Conservation (phyloP, 2,888 invertebrate species). For the Eupithecia subfuscata region DNA sequence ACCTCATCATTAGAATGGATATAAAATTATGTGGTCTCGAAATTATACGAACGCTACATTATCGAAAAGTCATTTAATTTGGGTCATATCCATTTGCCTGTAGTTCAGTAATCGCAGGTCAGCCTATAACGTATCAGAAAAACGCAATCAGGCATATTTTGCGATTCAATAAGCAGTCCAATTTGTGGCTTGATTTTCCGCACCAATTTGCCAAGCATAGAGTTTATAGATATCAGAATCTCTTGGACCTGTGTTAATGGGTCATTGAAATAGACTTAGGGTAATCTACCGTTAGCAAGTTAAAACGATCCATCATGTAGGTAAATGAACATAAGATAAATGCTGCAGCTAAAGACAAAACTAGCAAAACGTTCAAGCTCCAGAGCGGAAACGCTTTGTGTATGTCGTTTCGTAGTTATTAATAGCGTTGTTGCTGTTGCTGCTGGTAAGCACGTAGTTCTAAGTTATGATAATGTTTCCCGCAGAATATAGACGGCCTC, state of each 20-base stretch:
- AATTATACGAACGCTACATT: neutral
- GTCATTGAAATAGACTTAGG: neutral
- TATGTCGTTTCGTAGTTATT: constrained; percentile 20
- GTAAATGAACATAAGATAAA: neutral
- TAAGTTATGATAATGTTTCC: constrained; percentile 37
- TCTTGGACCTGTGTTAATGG: neutral
- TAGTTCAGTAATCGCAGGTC: neutral
- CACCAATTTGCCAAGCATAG: constrained; percentile 3
- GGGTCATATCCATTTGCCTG: constrained; percentile 1
- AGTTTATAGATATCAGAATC: neutral
- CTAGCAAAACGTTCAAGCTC: constrained; percentile 4
- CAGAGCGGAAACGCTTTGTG: neutral
- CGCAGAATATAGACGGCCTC: constrained; percentile 35
- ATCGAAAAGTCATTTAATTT: constrained; percentile 14
- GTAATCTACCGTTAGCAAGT: constrained; percentile 2
- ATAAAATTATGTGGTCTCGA: neutral
- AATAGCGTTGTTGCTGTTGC: constrained; percentile 21
- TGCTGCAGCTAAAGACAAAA: neutral
- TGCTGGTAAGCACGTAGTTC: constrained; percentile 34
- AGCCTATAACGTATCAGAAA: constrained; percentile 6
- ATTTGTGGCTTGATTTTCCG: constrained; percentile 11
- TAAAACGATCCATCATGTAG: neutral
- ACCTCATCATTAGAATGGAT: neutral
- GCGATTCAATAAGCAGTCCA: constrained; percentile 1
- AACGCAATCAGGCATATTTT: constrained; percentile 20